phyloP scores from a whole-genome alignment of 2,113 vertebrate species.

The Alectura lathami region DNA sequence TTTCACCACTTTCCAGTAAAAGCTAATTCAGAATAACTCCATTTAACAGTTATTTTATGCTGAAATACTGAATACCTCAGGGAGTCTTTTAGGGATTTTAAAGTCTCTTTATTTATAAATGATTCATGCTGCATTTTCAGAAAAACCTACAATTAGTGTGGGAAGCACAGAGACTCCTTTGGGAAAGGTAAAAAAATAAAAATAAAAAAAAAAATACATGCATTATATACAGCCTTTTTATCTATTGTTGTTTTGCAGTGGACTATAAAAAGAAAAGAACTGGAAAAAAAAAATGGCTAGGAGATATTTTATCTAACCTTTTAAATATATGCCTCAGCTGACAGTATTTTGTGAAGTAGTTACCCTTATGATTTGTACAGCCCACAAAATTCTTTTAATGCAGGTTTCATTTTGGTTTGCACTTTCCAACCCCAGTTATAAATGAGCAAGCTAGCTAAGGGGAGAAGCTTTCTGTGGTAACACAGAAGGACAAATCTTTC shows the following conservation, averaged over 20 bases:
- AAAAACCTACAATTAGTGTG: conserved; percentile 90
- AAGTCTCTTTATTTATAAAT: conserved; percentile 91
- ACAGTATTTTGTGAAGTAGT: conserved; percentile 55
- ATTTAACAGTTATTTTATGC: conserved; percentile 89
- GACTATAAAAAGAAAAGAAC: conserved; percentile 75
- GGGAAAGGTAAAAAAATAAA: conserved; percentile 81
- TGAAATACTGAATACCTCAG: conserved; percentile 83
- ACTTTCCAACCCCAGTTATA: conserved; percentile 18
- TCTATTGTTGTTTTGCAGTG: conserved; percentile 75
- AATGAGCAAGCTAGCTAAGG: conserved; percentile 27
- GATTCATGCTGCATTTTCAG: conserved; percentile 89
- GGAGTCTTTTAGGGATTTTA: conserved; percentile 88
- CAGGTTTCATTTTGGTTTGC: conserved; percentile 8
- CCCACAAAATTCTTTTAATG: conserved; percentile 58
- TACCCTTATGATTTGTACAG: conserved; percentile 54
- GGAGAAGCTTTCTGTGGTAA: background rate
- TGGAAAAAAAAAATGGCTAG: conserved; percentile 24
- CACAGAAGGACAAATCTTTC: background rate
- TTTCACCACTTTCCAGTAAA: conserved; percentile 86
- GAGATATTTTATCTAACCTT: conserved; percentile 74
- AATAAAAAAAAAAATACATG: conserved; percentile 65
- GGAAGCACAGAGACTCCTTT: conserved; percentile 83
- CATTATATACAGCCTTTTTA: conserved; percentile 66
- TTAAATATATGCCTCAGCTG: conserved; percentile 59
- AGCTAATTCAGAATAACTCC: conserved; percentile 88